These are phyloP conservation scores for Agrilus planipennis DNA, from an alignment of 1,140 invertebrate species.

Conservation along the genomic window DNA sequence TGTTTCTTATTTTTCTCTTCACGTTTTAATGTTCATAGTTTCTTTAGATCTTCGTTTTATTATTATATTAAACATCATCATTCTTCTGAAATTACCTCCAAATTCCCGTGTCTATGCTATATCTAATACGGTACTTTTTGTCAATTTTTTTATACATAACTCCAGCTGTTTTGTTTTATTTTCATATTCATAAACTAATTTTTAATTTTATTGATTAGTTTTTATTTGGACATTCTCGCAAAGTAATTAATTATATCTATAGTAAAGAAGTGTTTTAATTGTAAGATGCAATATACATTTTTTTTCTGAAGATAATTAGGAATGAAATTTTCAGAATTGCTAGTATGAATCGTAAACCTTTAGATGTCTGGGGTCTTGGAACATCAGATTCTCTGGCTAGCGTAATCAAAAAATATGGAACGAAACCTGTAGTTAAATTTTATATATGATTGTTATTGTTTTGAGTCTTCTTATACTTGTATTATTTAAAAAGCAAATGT, in stretches of 20 bases:
- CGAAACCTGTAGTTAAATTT: constrained; percentile 12
- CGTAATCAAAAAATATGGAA: constrained; percentile 25
- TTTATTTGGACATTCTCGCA: too few relatives aligned
- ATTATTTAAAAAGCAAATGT: too few relatives aligned
- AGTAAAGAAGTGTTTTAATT: neutral
- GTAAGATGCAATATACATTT: neutral
- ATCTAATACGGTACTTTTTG: too few relatives aligned
- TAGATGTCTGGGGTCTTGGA: constrained; percentile 45
- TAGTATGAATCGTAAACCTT: constrained; percentile 39
- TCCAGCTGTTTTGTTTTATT: neutral
- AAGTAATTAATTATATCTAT: too few relatives aligned
- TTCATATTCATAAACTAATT: too few relatives aligned
- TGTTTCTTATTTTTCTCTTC: neutral
- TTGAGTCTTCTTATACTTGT: too few relatives aligned
- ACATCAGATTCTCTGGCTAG: constrained; percentile 22
- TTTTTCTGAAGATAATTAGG: constrained; percentile 9
- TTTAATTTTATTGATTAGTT: too few relatives aligned
- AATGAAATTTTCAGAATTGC: constrained; percentile 39
- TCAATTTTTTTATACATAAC: neutral
- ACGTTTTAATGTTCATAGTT: neutral
- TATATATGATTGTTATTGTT: neutral
- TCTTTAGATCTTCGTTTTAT: neutral
- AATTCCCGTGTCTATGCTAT: too few relatives aligned
- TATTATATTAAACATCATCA: too few relatives aligned
- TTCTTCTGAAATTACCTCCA: too few relatives aligned